A percentile compares a stretch with the other conserved stretches of the same genome.
Conservation (phyloP, 2,113 vertebrate species). For the Stictonetta naevosa region DNA sequence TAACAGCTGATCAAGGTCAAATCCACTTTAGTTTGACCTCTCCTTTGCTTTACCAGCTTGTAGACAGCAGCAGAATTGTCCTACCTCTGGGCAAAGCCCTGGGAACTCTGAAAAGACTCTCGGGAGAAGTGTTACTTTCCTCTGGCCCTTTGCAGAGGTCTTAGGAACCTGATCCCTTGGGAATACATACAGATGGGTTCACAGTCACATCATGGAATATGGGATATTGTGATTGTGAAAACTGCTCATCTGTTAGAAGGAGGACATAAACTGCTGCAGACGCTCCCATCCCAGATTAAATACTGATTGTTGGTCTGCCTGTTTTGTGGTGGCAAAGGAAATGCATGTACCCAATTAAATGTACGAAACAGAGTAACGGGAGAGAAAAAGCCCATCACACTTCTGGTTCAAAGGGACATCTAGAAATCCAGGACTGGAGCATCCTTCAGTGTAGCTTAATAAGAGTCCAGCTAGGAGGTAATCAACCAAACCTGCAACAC, state of each 20-base stretch:
- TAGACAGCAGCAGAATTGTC: neutral
- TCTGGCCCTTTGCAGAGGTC: neutral
- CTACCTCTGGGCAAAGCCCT: neutral
- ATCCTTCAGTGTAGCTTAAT: neutral
- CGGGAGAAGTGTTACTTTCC: neutral
- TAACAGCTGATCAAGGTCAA: neutral
- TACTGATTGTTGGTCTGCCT: neutral
- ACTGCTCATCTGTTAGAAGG: neutral
- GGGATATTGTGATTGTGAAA: neutral
- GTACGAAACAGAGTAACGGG: neutral
- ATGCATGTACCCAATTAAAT: neutral
- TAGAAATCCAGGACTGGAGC: neutral
- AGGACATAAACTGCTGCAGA: neutral
- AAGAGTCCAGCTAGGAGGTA: neutral
- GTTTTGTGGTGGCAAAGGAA: neutral
- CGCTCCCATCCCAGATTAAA: neutral
- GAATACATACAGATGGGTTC: neutral
- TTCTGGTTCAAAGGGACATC: neutral
- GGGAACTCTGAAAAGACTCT: neutral
- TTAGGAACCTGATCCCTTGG: neutral
- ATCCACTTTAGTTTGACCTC: neutral
- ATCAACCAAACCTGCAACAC: neutral
- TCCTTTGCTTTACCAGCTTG: neutral
- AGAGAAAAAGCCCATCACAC: neutral
- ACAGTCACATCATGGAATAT: neutral